A percentile compares a stretch with the other conserved stretches of the same genome.
Conservation (phyloP, 2,797 vertebrate genomes). For the Poliocrania exsul region DNA sequence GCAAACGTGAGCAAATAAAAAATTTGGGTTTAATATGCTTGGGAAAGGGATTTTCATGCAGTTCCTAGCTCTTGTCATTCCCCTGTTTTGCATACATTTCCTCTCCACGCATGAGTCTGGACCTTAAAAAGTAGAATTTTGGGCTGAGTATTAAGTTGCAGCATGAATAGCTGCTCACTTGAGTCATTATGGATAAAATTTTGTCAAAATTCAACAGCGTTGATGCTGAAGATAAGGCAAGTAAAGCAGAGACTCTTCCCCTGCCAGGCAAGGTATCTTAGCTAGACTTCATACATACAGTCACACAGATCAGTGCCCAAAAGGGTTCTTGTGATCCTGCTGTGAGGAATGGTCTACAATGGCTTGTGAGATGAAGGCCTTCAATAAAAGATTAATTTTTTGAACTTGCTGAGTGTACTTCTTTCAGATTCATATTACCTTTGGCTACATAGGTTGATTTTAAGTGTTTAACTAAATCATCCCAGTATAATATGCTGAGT, state of each 20-base stretch:
- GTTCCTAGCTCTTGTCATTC: background rate
- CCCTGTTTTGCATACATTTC: background rate
- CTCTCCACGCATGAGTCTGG: background rate
- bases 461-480: background rate
- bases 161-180: background rate
- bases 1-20: conserved; percentile 35
- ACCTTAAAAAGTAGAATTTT: background rate
- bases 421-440: background rate
- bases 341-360: background rate
- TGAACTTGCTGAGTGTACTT: background rate
- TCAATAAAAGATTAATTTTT: background rate
- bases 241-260: background rate
- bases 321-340: background rate
- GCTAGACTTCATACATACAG: background rate
- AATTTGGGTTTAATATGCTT: conserved; percentile 22
- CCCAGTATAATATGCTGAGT: background rate
- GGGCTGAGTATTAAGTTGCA: background rate
- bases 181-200: background rate
- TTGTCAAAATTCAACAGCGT: background rate
- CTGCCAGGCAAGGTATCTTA: background rate
- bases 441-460: background rate
- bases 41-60: conserved; percentile 3
- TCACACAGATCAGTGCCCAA: background rate
- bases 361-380: background rate
- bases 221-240: background rate